A percentile compares a stretch with the other conserved stretches of the same genome.
These are phyloP conservation scores for Donacobius atricapilla DNA, from an alignment of 2,113 vertebrate species.

Conservation along the genomic window DNA sequence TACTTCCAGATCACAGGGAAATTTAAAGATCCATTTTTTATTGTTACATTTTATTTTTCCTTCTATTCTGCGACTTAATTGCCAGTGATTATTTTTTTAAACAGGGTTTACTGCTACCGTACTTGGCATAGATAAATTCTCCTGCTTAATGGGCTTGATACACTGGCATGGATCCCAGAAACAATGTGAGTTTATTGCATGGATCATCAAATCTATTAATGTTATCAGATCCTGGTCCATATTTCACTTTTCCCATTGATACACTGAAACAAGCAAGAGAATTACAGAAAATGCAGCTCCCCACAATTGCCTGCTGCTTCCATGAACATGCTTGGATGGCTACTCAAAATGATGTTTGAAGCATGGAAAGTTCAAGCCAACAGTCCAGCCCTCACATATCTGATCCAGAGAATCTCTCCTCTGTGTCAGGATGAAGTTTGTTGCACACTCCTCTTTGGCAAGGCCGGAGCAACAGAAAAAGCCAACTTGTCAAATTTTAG, in stretches of 20 bases:
- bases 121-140: not conserved
- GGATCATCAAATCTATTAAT: not conserved
- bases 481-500: not conserved
- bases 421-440: not conserved
- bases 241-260: not conserved
- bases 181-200: not conserved
- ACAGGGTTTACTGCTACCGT: not conserved
- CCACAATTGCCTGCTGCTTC: not conserved
- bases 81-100: not conserved
- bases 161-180: not conserved
- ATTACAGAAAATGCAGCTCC: not conserved
- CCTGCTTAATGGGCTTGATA: not conserved
- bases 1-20: not conserved
- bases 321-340: not conserved
- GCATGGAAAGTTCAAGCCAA: not conserved
- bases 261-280: not conserved
- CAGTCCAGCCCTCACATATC: not conserved
- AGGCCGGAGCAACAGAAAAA: not conserved
- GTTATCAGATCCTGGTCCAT: not conserved
- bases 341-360: not conserved
- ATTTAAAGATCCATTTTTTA: not conserved
- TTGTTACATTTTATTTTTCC: not conserved
- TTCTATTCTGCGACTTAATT: not conserved
- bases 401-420: not conserved
- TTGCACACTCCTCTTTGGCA: not conserved